Evolutionary conservation across 2,888 invertebrate species (phyloP), one percentile per base, ranked within the genome.

Genomic region (Cosmopolites sordidus): DNA sequence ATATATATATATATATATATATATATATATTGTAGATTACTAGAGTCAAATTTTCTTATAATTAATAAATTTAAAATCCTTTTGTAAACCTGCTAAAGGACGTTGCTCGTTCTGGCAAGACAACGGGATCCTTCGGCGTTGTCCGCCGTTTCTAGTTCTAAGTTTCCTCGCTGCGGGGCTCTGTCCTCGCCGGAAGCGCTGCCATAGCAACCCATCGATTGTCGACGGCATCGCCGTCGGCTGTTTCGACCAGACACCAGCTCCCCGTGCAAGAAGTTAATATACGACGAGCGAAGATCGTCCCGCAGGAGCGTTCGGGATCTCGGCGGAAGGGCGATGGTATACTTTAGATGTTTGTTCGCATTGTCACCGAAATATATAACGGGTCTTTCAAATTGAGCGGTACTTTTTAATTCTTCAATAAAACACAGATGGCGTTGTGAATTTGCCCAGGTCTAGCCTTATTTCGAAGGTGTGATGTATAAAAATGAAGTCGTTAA

Each of bases 121-220:
- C n/a, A n/a, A n/a, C n/a, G n/a, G 22, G 8, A 22, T 22, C 3
- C 22, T 8, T 5, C 22, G 22, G 22, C 8, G 8, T 22, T 5
- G 22, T 22, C 22, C 4, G 22, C 22, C 22, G 22, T 8, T 22
- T 51, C 43, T 15, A 41, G 51, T 48, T 40, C 29, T 12, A 4
- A 17, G 22, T 39, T 22, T 33, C 16, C 12, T 33, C 48, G 46
- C 17, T 30, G 16, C 50, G 55, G 18, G 56, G 43, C 56, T 51
- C 48, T 22, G 15, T 4, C 14, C 12, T 71, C 74, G 74, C 80
- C 83, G 83, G 83, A 83, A 83, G 76, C 75, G 79, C 76, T 78
- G 78, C 78, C 78, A 80, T 81, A 79, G 83, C 81, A 79, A 83
- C 83, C 77, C 79, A 82, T 82, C 82, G 82, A 82, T 82, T 81